Conservation (phyloP, 2,797 vertebrate species). For the Staurois parvus region DNA sequence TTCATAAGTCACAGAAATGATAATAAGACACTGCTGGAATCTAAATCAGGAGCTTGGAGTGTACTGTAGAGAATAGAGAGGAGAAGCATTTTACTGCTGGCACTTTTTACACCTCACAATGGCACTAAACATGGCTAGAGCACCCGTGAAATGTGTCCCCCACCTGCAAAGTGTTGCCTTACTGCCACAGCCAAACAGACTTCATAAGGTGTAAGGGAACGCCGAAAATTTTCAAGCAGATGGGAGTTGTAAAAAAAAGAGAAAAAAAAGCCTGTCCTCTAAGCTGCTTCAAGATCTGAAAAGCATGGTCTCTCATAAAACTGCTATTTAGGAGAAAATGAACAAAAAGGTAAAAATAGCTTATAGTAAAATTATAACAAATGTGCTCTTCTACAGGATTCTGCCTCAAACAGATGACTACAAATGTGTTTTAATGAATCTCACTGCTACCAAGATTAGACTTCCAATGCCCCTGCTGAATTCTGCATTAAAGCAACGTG, state of each 20-base stretch:
- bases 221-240: slow-evolving; percentile 51
- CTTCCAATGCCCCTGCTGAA: slow-evolving; percentile 63
- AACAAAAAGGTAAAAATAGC: slow-evolving; percentile 11
- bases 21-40: slow-evolving; percentile 55
- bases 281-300: slow-evolving; percentile 30
- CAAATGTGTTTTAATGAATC: slow-evolving; percentile 77
- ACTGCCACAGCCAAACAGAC: slow-evolving; percentile 24
- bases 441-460: slow-evolving; percentile 74
- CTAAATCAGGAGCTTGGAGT: slow-evolving; percentile 38
- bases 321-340: slow-evolving; percentile 17
- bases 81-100: slow-evolving; percentile 3
- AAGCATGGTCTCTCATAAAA: slow-evolving; percentile 3
- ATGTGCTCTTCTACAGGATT: slow-evolving; percentile 48
- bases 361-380: background rate
- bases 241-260: slow-evolving; percentile 28
- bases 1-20: slow-evolving; percentile 59
- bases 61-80: slow-evolving; percentile 8
- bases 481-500: background rate
- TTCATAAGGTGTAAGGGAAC: background rate
- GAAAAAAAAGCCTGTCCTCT: background rate
- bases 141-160: background rate
- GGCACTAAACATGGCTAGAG: background rate
- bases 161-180: slow-evolving; percentile 16
- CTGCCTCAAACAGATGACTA: slow-evolving; percentile 69
- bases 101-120: slow-evolving; percentile 30